These are phyloP conservation scores for Lacerta agilis DNA, from an alignment of 2,797 vertebrate species.

Conservation along the genomic window DNA sequence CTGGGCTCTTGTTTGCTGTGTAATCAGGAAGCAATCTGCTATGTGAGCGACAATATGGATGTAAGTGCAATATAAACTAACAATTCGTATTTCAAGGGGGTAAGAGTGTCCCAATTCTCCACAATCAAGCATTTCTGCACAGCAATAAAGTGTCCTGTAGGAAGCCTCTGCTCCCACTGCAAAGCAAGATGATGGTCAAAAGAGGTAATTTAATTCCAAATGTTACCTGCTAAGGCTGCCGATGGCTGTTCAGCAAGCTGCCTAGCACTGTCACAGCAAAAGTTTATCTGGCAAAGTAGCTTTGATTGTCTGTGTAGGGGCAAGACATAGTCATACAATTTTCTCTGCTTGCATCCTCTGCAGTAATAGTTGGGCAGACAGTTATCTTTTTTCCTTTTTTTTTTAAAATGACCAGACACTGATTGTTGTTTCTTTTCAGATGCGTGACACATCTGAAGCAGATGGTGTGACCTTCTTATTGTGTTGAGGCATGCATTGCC, in stretches of 20 bases:
- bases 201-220: conserved; percentile 40
- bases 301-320: not conserved
- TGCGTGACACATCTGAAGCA: conserved; percentile 18
- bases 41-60: not conserved
- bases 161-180: conserved; percentile 13
- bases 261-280: not conserved
- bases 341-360: not conserved
- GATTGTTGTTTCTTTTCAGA: conserved; percentile 31
- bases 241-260: conserved; percentile 5
- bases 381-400: not conserved
- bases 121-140: conserved; percentile 51
- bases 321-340: conserved; percentile 1
- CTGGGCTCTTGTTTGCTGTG: conserved; percentile 3
- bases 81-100: conserved; percentile 18
- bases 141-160: conserved; percentile 21
- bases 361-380: conserved; percentile 24
- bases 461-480: conserved; percentile 37
- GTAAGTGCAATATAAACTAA: not conserved
- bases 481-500: not conserved
- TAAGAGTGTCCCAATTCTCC: conserved; percentile 29
- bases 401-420: not conserved
- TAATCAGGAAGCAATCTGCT: not conserved
- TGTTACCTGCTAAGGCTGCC: conserved; percentile 30
- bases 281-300: conserved; percentile 27
- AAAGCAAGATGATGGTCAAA: conserved; percentile 13